Percentiles rank a stretch among this genome's conserved stretches.
phyloP scores from a whole-genome alignment of 2,797 vertebrate genomes.

The Meda fulgida region DNA sequence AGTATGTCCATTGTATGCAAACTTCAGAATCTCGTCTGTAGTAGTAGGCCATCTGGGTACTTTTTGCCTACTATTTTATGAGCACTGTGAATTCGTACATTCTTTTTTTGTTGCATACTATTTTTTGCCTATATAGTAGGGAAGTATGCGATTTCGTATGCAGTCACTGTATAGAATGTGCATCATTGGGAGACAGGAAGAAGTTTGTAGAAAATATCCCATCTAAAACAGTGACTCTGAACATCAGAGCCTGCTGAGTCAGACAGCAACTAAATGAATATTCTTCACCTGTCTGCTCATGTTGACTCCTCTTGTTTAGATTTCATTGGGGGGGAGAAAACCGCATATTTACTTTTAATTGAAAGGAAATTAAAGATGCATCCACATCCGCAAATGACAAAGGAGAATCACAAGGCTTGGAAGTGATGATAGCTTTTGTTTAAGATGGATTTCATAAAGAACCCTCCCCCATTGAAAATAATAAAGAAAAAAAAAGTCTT shows the following conservation, averaged over 20 bases:
- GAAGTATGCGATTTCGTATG: background rate
- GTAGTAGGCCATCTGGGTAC: too few species aligned
- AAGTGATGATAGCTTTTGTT: slow-evolving; percentile 86
- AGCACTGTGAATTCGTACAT: too few species aligned
- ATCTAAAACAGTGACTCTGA: slow-evolving; percentile 47
- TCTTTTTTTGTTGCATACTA: too few species aligned
- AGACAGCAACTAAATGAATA: slow-evolving; percentile 84
- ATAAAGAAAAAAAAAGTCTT: slow-evolving; percentile 78
- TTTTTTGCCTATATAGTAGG: too few species aligned
- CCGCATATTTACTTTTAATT: slow-evolving; percentile 88
- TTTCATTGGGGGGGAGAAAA: slow-evolving; percentile 81
- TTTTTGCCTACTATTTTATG: too few species aligned
- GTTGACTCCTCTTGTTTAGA: slow-evolving; percentile 86
- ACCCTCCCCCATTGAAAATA: slow-evolving; percentile 80
- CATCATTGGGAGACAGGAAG: background rate
- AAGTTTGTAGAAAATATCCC: slow-evolving; percentile 34
- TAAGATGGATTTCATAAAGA: slow-evolving; percentile 87
- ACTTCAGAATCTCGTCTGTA: too few species aligned
- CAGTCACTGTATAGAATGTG: background rate
- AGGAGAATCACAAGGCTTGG: slow-evolving; percentile 80
- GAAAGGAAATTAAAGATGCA: slow-evolving; percentile 89
- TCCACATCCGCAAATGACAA: slow-evolving; percentile 84
- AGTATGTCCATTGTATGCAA: too few species aligned
- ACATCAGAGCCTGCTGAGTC: slow-evolving; percentile 80
- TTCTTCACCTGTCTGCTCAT: slow-evolving; percentile 85